Base-by-base conservation (phyloP, 37 sponge, comb jelly and placozoan species). In the Tethya wilhelma region DNA sequence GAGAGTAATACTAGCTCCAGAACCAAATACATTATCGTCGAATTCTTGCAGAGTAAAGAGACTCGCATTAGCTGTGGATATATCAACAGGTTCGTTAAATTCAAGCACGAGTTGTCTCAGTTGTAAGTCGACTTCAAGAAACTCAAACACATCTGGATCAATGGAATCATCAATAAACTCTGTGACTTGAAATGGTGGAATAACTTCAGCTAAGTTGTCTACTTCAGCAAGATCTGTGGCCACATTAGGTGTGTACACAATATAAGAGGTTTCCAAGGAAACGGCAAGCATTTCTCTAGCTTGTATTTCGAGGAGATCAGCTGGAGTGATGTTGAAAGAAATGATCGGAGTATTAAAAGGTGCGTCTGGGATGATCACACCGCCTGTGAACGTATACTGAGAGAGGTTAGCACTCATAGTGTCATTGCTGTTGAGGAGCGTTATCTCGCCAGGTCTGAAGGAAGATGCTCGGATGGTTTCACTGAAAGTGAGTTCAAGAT, bases 41-140 rank as follows among this genome's bases (percentile, higher is more conserved):
- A 55, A 67, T 59, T 84, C 85, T 56, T 87, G 87, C 20, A 94
- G 71, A 36, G 79, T 83, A 37, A 94, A 73, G 68, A 65, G 67
- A 3, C 78, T 38, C 1, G 76, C 34, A 46, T 90, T 66, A 25
- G 79, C 71, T 58, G 79, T 87, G 23, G 74, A 42, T 1, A 90
- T 71, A 43, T 90, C 86, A 4, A 96, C 89, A 19, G 93, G 88
- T 64, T 96, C 93, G 69, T 75, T 79, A 45, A 96, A 96, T 29
- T 37, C 36, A 4, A 96, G 33, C 19, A 79, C 22, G 44, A 93
- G 57, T 4, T 44, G 69, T 39, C 91, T 29, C 31, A 45, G 49
- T 40, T 31, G 25, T 12, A 90, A 64, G 59, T 93, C 75, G 32
- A 96, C 74, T 26, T 76, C 73, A 11, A 79, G 23, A 49, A 96